Percentiles rank a stretch among this genome's conserved stretches.
These are phyloP conservation scores for Polypterus senegalus DNA, from an alignment of 2,113 vertebrate genomes.

Conservation along the genomic window DNA sequence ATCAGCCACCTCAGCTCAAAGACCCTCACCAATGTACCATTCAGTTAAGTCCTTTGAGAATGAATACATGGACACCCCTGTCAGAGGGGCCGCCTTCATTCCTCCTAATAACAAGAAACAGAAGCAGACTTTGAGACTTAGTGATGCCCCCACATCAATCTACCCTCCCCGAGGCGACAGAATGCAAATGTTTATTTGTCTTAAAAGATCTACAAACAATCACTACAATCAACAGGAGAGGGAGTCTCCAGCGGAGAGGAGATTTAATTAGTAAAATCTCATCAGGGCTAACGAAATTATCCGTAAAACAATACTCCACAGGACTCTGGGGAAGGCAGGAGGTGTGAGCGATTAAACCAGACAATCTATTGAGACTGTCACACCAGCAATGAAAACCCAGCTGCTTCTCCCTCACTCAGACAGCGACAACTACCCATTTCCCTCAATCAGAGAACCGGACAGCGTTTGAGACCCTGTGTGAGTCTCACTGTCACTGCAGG, in stretches of 20 bases:
- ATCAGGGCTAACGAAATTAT: constrained; percentile 97
- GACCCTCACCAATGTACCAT: no score
- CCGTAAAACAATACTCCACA: constrained; percentile 87
- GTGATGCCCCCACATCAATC: constrained; percentile 18
- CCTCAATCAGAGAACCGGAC: constrained; percentile 1
- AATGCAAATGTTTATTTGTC: constrained; percentile 71
- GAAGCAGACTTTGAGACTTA: no score
- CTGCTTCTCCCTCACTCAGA: constrained; percentile 29
- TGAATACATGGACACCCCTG: no score
- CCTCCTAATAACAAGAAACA: no score
- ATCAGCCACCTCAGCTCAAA: no score
- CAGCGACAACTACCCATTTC: constrained; percentile 25
- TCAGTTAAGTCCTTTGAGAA: no score
- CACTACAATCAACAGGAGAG: constrained; percentile 56
- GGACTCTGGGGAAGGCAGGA: constrained; percentile 46
- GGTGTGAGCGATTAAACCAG: constrained; percentile 63
- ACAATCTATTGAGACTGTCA: constrained; percentile 53
- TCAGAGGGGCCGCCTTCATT: no score
- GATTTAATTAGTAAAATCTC: constrained; percentile 98
- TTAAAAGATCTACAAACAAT: constrained; percentile 59
- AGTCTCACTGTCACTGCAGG: no score
- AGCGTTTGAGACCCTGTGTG: no score
- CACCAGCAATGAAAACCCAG: constrained; percentile 43
- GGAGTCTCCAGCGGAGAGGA: constrained; percentile 71
- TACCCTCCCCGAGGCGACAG: constrained; percentile 25